Conservation (phyloP, 2,797 vertebrate genomes). For the Acrossocheilus fasciatus region DNA sequence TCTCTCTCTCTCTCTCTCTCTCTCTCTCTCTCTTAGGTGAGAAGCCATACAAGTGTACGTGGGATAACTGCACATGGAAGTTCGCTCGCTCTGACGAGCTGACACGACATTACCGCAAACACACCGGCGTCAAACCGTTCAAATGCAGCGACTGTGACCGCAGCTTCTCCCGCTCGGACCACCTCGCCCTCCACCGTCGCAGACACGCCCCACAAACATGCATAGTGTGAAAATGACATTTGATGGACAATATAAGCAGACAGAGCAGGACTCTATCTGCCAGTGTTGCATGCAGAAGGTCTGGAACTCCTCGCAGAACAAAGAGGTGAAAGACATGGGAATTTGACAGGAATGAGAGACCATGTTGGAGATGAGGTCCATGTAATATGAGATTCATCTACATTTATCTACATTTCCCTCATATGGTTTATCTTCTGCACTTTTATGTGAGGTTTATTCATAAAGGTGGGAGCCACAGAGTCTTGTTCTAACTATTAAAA, state of each 20-base stretch:
- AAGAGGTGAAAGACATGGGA: neutral
- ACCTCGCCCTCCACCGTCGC: constrained; percentile 88
- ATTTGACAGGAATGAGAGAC: neutral
- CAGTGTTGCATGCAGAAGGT: constrained; percentile 77
- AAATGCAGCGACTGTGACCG: constrained; percentile 91
- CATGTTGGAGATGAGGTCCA: neutral
- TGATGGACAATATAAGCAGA: constrained; percentile 49
- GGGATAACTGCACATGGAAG: constrained; percentile 92
- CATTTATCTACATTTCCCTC: constrained; percentile 22
- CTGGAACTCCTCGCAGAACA: constrained; percentile 75
- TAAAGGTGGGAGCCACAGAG: constrained; percentile 1
- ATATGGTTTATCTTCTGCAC: constrained; percentile 21
- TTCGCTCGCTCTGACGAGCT: constrained; percentile 91
- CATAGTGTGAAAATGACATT: neutral
- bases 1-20: neutral
- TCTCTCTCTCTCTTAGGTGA: constrained; percentile 76
- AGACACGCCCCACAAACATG: constrained; percentile 87
- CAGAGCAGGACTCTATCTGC: constrained; percentile 82
- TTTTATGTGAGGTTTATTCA: constrained; percentile 35
- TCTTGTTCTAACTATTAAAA: constrained; percentile 30
- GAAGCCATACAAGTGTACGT: constrained; percentile 90
- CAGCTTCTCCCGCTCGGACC: constrained; percentile 90
- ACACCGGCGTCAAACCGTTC: constrained; percentile 91
- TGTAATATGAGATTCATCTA: constrained; percentile 10
- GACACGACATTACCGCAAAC: constrained; percentile 90